These are phyloP conservation scores for Nowickia ferox DNA, from an alignment of 2,888 invertebrate species.

Conservation along the genomic window DNA sequence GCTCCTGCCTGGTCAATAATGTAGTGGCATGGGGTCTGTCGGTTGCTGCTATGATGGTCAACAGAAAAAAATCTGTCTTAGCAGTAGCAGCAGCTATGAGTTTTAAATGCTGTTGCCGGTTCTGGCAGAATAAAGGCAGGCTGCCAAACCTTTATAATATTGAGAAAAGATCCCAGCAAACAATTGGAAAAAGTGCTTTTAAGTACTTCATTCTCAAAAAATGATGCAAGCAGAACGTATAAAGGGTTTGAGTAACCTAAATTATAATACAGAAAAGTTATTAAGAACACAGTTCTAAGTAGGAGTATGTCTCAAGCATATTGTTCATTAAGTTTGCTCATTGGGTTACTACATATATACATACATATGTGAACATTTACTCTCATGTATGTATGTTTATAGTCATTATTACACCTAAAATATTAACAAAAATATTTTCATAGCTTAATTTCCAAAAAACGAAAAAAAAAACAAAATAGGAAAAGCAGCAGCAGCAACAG, in stretches of 20 bases:
- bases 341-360: neutral
- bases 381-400: neutral
- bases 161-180: neutral
- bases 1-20: neutral
- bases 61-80: neutral
- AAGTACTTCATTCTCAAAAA: no score
- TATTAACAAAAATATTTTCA: slow-evolving; percentile 60
- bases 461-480: neutral
- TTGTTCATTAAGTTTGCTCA: neutral
- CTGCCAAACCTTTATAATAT: neutral
- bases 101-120: slow-evolving; percentile 9
- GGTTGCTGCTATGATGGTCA: slow-evolving; percentile 15
- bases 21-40: neutral
- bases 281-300: no score
- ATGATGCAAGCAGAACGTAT: neutral
- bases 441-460: slow-evolving; percentile 45
- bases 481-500: neutral
- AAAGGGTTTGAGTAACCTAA: neutral
- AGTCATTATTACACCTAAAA: slow-evolving; percentile 61
- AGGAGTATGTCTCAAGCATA: neutral
- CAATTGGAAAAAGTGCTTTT: no score
- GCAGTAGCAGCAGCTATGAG: slow-evolving; percentile 21
- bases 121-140: neutral
- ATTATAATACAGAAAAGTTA: no score
- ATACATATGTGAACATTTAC: neutral